phyloP scores from a whole-genome alignment of 2,797 vertebrate genomes.

The Molossus molossus region DNA sequence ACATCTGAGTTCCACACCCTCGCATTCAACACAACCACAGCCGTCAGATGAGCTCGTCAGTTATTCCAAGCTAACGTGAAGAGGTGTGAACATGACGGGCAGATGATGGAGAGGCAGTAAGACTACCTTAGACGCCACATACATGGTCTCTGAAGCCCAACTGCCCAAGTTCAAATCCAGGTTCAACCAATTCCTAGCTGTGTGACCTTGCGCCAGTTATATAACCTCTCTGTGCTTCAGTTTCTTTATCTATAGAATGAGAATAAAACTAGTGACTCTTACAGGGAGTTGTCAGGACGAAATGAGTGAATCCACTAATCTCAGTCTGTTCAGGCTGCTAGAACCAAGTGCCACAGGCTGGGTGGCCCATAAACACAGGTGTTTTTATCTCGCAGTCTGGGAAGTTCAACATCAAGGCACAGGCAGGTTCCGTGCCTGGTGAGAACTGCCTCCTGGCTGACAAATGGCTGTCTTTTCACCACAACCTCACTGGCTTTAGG shows the following conservation, averaged over 20 bases:
- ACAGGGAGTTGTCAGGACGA: not conserved
- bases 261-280: not conserved
- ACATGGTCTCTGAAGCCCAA: not conserved
- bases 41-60: conserved; percentile 7
- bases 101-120: not conserved
- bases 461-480: not conserved
- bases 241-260: conserved; percentile 42
- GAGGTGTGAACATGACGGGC: not conserved
- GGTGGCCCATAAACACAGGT: not conserved
- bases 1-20: conserved; percentile 59
- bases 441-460: not conserved
- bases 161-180: not conserved
- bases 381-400: not conserved
- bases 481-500: not conserved
- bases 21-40: conserved; percentile 43
- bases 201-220: not conserved
- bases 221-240: not conserved
- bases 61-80: not conserved
- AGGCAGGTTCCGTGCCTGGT: not conserved
- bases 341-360: not conserved
- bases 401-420: not conserved
- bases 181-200: not conserved
- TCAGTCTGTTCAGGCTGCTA: not conserved
- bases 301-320: not conserved
- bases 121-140: not conserved